Evolutionary conservation across 2,888 invertebrate genomes (phyloP), one percentile per base, ranked within the genome.

Genomic region (Tanytarsus gracilentus): DNA sequence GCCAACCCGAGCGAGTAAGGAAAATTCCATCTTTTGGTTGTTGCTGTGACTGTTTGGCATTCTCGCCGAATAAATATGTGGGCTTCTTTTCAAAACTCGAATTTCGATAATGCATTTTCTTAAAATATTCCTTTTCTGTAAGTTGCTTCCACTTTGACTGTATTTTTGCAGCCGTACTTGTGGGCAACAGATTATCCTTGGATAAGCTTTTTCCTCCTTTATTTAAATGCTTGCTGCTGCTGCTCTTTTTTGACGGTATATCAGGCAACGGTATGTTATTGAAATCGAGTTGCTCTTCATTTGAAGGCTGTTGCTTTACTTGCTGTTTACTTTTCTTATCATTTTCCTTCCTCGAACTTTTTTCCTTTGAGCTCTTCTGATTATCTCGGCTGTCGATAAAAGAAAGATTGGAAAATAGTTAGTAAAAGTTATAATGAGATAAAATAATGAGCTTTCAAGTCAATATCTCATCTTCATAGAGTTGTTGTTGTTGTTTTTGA

Each of bases 1-100:
- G 75, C 76, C 76, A 76, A 21, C 76, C 76, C 27, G 76, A 75
- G 61, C 74, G 74, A 63, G 73, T 74, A 4, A 74, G 66, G 52
- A 70, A 74, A 44, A 74, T 73, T 65, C 73, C 71, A 63, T 71
- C 72, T 61, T 69, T 58, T 7, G 44, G 18, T 18, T 18, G 18
- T 30, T 29, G 18, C 8, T 29, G 23, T 6, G 5, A n/a, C 6
- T 30, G 33, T 11, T 29, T 48, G 11, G 29, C 27, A 36, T 68
- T 70, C 61, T 74, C 74, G 1, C 74, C 74, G 62, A 74, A 74
- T 8, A 74, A 65, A 67, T 74, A 74, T 0, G 73, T 72, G 26
- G 73, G 73, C 29, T 58, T 58, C 63, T 71, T 70, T 50, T 65
- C 66, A 53, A 66, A 66, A 21, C 60, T 60, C 21, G 61, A 53